phyloP scores from a whole-genome alignment of 2,113 vertebrate species.

The Athene cunicularia region DNA sequence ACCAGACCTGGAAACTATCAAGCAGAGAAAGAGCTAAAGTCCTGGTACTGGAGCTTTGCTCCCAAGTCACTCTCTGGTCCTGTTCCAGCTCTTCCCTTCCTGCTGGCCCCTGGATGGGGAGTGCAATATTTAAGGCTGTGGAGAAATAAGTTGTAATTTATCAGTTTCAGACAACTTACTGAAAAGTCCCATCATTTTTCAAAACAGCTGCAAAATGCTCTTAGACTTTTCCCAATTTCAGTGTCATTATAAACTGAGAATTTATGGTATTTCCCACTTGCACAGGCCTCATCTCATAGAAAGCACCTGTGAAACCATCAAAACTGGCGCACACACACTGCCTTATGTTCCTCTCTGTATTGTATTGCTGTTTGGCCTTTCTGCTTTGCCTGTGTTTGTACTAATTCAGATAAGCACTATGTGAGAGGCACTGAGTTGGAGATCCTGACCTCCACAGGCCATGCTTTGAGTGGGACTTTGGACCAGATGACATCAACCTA shows the following conservation, averaged over 20 bases:
- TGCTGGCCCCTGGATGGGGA: not conserved
- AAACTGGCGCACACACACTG: not conserved
- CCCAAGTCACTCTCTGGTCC: not conserved
- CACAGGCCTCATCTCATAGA: not conserved
- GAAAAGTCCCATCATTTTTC: not conserved
- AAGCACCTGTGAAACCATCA: not conserved
- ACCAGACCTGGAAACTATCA: not conserved
- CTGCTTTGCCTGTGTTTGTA: not conserved
- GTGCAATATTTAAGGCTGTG: not conserved
- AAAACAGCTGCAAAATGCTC: not conserved
- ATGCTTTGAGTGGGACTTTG: not conserved
- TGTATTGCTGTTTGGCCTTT: not conserved
- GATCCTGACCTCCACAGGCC: not conserved
- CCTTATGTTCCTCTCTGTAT: not conserved
- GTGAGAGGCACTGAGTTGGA: not conserved
- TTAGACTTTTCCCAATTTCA: not conserved
- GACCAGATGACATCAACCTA: not conserved
- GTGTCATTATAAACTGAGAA: not conserved
- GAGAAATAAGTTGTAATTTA: conserved; percentile 15
- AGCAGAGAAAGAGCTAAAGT: not conserved
- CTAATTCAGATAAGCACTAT: not conserved
- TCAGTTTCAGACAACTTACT: conserved; percentile 9
- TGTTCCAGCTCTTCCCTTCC: not conserved
- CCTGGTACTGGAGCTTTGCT: not conserved
- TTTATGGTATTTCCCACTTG: not conserved